Evolutionary conservation across 2,797 vertebrate genomes (phyloP).

Genomic region (Thaleichthys pacificus): DNA sequence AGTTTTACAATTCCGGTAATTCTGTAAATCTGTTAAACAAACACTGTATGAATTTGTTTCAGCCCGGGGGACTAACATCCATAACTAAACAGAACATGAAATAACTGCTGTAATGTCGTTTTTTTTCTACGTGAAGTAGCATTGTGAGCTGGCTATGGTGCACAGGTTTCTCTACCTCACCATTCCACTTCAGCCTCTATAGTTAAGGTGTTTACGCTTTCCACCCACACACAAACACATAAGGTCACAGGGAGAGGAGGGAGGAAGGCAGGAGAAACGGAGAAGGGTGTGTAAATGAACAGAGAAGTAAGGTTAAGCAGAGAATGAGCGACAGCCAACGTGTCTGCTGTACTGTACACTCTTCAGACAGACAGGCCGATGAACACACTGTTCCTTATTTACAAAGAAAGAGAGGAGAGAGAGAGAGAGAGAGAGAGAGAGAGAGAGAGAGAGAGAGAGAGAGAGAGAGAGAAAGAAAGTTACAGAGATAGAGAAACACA

Average conservation of each 20-base stretch:
- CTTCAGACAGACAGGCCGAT: too few relatives aligned
- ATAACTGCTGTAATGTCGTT: too few relatives aligned
- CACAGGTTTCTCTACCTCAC: constrained; percentile 68
- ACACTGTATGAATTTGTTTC: too few relatives aligned
- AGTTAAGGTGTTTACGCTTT: constrained; percentile 80
- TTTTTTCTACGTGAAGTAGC: constrained; percentile 72
- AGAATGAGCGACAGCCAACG: background rate
- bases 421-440: constrained; percentile 29
- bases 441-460: constrained; percentile 30
- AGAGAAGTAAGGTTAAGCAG: background rate
- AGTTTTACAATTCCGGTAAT: too few relatives aligned
- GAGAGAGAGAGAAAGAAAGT: constrained; percentile 25
- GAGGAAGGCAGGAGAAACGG: constrained; percentile 32
- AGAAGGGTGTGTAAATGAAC: background rate
- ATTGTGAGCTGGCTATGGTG: constrained; percentile 55
- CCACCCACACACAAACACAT: constrained; percentile 66
- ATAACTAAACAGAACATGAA: too few relatives aligned
- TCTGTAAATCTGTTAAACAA: too few relatives aligned
- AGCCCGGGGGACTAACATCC: too few relatives aligned
- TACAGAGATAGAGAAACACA: constrained; percentile 33
- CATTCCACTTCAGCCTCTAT: constrained; percentile 80
- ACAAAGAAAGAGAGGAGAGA: constrained; percentile 37
- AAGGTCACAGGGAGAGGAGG: constrained; percentile 52
- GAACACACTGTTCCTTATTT: too few relatives aligned
- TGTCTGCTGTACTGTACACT: too few relatives aligned